Evolutionary conservation across 2,888 invertebrate species (phyloP).

Genomic region (Xestoiulus laeticollis): DNA sequence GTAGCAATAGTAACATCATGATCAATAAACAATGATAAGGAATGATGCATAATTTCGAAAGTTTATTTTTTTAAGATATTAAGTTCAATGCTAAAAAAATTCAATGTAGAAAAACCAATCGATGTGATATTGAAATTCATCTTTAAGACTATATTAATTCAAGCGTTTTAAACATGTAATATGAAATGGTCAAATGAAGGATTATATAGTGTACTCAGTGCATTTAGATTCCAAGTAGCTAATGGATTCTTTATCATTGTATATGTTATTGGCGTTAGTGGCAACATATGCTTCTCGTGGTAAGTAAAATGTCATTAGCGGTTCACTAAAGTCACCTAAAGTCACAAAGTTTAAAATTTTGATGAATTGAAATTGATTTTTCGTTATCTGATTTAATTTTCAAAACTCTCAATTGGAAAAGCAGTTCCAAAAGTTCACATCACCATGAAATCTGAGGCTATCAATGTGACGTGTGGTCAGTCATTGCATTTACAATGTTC

Average conservation of each 20-base stretch:
- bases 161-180: not conserved
- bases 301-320: not conserved
- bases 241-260: not conserved
- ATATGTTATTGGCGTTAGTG: not conserved
- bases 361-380: not conserved
- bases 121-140: not conserved
- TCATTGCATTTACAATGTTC: not conserved
- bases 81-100: not conserved
- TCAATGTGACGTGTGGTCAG: not conserved
- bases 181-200: too few species aligned
- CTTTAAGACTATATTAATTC: not conserved
- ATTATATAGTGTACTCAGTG: not conserved
- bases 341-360: too few species aligned
- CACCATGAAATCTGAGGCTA: not conserved
- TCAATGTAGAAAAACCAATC: not conserved
- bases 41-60: not conserved
- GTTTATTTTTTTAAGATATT: not conserved
- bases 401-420: not conserved
- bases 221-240: not conserved
- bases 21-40: not conserved
- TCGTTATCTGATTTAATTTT: not conserved
- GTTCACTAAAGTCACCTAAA: too few species aligned
- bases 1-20: not conserved
- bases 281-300: not conserved
- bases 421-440: not conserved